Evolutionary conservation across 2,888 invertebrate genomes (phyloP).

Genomic region (Zeuzera pyrina): DNA sequence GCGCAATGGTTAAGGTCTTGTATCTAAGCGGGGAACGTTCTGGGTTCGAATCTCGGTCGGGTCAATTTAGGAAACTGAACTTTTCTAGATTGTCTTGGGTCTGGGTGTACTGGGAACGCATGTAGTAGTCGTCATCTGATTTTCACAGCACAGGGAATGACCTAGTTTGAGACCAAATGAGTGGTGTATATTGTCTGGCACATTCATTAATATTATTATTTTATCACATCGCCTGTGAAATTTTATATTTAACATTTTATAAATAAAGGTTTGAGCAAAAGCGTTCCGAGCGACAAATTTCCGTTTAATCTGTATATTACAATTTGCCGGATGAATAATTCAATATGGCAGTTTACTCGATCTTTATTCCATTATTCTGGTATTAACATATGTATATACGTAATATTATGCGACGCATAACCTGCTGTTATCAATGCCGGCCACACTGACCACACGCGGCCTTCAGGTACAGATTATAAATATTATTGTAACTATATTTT

Average conservation of each 20-base stretch:
- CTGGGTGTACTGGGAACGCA: no score
- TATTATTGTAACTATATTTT: background rate
- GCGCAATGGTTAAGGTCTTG: no score
- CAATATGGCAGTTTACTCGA: conserved; percentile 41
- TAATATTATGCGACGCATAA: conserved; percentile 13
- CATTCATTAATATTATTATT: no score
- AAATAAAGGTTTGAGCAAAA: conserved; percentile 23
- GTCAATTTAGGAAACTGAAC: no score
- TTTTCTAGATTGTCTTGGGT: no score
- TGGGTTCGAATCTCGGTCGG: no score
- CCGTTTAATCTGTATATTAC: conserved; percentile 56
- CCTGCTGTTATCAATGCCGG: conserved; percentile 15
- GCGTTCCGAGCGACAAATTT: conserved; percentile 48
- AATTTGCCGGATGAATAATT: conserved; percentile 65
- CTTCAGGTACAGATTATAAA: background rate
- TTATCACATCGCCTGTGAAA: no score
- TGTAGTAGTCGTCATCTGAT: no score
- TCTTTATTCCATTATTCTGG: conserved; percentile 48
- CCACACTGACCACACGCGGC: conserved; percentile 3
- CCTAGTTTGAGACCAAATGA: no score
- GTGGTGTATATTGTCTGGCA: no score
- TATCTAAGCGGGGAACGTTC: no score
- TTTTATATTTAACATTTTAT: background rate
- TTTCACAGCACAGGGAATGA: no score
- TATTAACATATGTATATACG: conserved; percentile 26